These are phyloP conservation scores for Zosterops borbonicus DNA, from an alignment of 2,113 vertebrate species.

Conservation along the genomic window DNA sequence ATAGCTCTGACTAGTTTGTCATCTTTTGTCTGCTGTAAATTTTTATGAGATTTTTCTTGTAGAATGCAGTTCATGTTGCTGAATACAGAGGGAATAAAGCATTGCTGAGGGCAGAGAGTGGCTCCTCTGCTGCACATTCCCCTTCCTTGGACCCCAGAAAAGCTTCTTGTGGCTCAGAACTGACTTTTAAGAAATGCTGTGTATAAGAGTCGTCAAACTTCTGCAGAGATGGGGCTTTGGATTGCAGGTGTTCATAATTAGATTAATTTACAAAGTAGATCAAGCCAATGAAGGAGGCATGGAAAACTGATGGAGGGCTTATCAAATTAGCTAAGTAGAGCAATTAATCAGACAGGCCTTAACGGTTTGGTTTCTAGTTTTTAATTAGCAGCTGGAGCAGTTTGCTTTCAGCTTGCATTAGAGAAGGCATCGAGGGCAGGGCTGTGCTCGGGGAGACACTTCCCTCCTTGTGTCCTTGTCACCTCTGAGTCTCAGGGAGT, in stretches of 20 bases:
- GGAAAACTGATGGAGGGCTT: slow-evolving; percentile 1
- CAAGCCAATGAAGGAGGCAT: not conserved
- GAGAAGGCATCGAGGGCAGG: not conserved
- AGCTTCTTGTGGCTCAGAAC: not conserved
- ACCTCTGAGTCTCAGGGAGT: fast-evolving
- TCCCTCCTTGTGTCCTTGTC: not conserved
- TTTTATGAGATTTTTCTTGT: not conserved
- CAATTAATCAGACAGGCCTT: slow-evolving; percentile 31
- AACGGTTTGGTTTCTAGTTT: not conserved
- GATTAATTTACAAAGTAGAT: slow-evolving; percentile 20
- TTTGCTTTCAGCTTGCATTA: not conserved
- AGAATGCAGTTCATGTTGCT: not conserved
- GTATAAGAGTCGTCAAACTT: not conserved
- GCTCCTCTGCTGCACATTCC: not conserved
- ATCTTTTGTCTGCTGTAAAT: not conserved
- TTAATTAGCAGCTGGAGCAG: not conserved
- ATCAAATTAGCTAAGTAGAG: slow-evolving; percentile 41
- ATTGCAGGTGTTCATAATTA: slow-evolving; percentile 19
- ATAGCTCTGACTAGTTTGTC: not conserved
- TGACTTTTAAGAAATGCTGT: not conserved
- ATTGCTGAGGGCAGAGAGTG: not conserved
- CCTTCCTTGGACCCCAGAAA: not conserved
- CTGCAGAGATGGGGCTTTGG: not conserved
- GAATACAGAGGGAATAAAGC: not conserved
- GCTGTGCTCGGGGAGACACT: not conserved